Evolutionary conservation across 2,888 invertebrate genomes (phyloP), one percentile per base, ranked within the genome.

Genomic region (Molorchus minor): DNA sequence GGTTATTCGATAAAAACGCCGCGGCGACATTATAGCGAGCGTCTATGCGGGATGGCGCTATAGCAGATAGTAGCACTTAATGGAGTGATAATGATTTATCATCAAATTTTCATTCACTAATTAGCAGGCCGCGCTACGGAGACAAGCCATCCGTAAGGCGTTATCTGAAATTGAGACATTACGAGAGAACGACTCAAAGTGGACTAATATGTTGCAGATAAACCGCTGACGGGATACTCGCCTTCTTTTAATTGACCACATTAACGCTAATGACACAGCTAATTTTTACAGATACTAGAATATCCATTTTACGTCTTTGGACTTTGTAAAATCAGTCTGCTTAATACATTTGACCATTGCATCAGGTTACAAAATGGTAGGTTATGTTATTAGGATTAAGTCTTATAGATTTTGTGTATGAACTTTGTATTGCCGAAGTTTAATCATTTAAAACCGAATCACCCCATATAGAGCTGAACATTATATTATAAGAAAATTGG

Each of bases 101-200:
- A 36, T 55, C 33, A 20, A 49, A 51, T 59, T 56, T 56, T 56
- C 59, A 41, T 56, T 53, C 47, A 54, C 61, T 61, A 58, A 57
- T 61, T 61, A 54, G 57, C 15, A 41, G 35, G 20, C 47, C 56
- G 52, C 45, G 54, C n/a, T n/a, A 19, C 25, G 25, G 25, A 17
- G 12, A 12, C 33, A 16, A 46, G 45, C 46, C 53, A 56, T 55
- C 56, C 57, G 61, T 45, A 41, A 58, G 59, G 61, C 61, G 58
- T 65, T 65, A 65, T 65, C 65, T 61, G 63, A 51, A 63, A 61
- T 63, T 65, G 62, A 61, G 62, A 65, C 62, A 46, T 61, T 62
- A 51, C 52, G 45, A 21, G 45, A 33, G 36, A 38, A 45, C 35
- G 19, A 13, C 17, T 43, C 19, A 25, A 52, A 58, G 49, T 49